These are phyloP conservation scores for Apeira syringaria DNA, from an alignment of 2,888 invertebrate species.

Conservation along the genomic window DNA sequence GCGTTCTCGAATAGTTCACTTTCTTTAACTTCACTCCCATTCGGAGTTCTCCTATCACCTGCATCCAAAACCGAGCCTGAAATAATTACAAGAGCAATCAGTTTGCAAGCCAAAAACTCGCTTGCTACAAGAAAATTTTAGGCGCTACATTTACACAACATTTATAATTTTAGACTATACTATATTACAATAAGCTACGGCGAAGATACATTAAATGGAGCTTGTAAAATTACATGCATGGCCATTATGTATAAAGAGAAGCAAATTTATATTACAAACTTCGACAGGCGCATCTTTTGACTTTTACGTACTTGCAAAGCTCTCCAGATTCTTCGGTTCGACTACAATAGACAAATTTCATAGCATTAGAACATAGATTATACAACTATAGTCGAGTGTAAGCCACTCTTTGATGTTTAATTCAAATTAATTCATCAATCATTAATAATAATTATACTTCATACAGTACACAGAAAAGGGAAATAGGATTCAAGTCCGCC, in stretches of 20 bases:
- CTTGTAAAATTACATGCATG: slow-evolving; percentile 3
- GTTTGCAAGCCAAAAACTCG: neutral
- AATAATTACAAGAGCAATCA: slow-evolving; percentile 38
- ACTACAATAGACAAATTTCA: slow-evolving; percentile 73
- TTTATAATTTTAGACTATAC: neutral
- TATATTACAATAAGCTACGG: neutral
- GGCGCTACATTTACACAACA: slow-evolving; percentile 8
- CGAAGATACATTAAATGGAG: neutral
- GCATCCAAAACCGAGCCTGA: slow-evolving; percentile 97
- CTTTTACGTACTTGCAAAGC: slow-evolving; percentile 89
- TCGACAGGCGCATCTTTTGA: slow-evolving; percentile 9
- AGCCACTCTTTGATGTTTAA: too few species aligned
- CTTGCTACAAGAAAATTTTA: slow-evolving; percentile 44
- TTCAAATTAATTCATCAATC: too few species aligned
- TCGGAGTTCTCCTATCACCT: slow-evolving; percentile 95
- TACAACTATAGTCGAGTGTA: too few species aligned
- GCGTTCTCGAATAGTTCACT: slow-evolving; percentile 88
- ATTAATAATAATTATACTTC: too few species aligned
- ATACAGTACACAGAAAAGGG: too few species aligned
- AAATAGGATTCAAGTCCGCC: too few species aligned
- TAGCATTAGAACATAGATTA: slow-evolving; percentile 34
- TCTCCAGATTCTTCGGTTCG: slow-evolving; percentile 90
- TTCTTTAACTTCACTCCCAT: slow-evolving; percentile 97
- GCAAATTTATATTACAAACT: slow-evolving; percentile 11
- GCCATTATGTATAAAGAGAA: slow-evolving; percentile 7